Base-by-base conservation (phyloP, 2,888 invertebrate genomes). In the Timandra comae region DNA sequence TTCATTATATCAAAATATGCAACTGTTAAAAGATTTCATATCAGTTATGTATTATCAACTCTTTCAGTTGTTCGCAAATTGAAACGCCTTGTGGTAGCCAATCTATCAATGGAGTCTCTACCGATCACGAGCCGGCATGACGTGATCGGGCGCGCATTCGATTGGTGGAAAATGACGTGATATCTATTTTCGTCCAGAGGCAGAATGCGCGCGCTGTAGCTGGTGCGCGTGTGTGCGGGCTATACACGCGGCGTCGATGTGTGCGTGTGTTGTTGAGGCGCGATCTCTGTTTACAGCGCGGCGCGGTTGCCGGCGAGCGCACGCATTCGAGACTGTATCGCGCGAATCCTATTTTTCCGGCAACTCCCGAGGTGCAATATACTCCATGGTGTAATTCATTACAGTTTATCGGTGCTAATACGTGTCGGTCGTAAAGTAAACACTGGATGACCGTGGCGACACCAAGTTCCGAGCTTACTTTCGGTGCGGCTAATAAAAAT, bases 291-390 rank as follows among this genome's bases (percentile, higher is more conserved):
- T 63, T 89, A 87, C 72, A 87, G 88, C 57, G 86, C 80, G 68
- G 84, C 82, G 64, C 64, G 66, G 67, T 68, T 60, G 87, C 87
- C 72, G 87, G 86, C 56, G 77, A 76, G 70, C 93, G 89, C 73
- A 91, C 91, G 87, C 89, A 90, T 90, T 91, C 65, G 53, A 71
- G 68, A 46, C 51, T 46, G 73, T 71, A 70, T 56, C 60, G 65
- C 63, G 65, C 66, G 63, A 70, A 65, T 64, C 61, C 61, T 70
- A 76, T 65, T 82, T 82, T 79, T 69, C 79, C 78, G 76, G 66
- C 69, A 64, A 65, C 61, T 66, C 57, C 63, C 62, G 66, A 63
- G 59, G 68, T 63, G 64, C 62, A 64, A 57, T 58, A 67, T 60
- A 64, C 66, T 67, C 63, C 58, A 70, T 77, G 68, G 80, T 81